Conservation (phyloP, 2,797 vertebrate genomes). For the Nannoperca australis region DNA sequence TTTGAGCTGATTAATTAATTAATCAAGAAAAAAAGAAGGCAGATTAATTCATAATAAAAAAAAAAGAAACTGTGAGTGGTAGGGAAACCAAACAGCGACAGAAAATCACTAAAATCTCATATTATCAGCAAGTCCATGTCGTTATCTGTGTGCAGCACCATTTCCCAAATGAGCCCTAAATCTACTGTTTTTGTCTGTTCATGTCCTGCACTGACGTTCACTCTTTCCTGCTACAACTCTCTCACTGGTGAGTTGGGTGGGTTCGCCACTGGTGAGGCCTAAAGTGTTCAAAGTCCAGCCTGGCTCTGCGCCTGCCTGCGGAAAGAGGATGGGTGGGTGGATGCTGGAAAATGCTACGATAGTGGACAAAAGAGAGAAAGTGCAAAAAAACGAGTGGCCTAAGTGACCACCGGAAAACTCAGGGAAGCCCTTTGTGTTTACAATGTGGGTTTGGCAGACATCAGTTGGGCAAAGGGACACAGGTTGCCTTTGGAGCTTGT, state of each 20-base stretch:
- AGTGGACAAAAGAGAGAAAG: conserved; percentile 66
- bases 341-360: conserved; percentile 71
- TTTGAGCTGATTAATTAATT: background rate
- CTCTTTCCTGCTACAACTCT: conserved; percentile 79
- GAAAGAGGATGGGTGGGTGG: conserved; percentile 79
- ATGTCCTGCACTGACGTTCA: conserved; percentile 48
- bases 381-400: conserved; percentile 42
- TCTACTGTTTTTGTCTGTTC: conserved; percentile 67
- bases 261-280: conserved; percentile 39
- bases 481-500: conserved; percentile 34
- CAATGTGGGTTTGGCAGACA: conserved; percentile 70
- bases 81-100: background rate
- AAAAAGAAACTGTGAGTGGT: background rate
- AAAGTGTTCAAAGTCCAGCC: conserved; percentile 59
- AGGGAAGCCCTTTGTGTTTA: conserved; percentile 69
- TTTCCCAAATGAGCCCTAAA: conserved; percentile 63
- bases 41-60: background rate
- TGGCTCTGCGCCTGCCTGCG: conserved; percentile 55
- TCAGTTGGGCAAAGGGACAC: conserved; percentile 40
- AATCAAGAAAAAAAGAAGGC: background rate
- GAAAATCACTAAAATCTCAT: conserved; percentile 14
- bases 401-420: conserved; percentile 62
- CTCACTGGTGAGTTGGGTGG: conserved; percentile 64
- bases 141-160: conserved; percentile 57
- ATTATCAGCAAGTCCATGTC: background rate